A percentile compares a stretch with the other conserved stretches of the same genome.
Conservation (phyloP, 2,888 invertebrate genomes). For the Lasioglossum villosulum region DNA sequence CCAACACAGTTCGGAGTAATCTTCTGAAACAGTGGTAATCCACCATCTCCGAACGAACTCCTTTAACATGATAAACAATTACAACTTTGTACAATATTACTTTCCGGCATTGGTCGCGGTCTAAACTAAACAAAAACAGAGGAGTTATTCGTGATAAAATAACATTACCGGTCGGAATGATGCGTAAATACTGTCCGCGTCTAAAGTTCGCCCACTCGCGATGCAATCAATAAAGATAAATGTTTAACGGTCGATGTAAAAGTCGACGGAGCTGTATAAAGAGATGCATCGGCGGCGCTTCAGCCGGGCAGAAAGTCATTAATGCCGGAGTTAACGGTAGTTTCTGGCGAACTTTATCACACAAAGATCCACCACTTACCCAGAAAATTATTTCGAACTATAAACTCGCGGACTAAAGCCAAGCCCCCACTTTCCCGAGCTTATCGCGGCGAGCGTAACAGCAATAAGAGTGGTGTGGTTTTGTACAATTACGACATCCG, state of each 20-base stretch:
- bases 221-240: conserved; percentile 37
- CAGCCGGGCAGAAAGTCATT: conserved; percentile 30
- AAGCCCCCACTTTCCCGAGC: conserved; percentile 50
- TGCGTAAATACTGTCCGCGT: neutral
- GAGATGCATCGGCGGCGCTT: conserved; percentile 16
- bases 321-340: conserved; percentile 42
- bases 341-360: conserved; percentile 30
- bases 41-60: neutral
- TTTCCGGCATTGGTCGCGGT: neutral
- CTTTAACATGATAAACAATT: neutral
- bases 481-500: conserved; percentile 39
- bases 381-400: conserved; percentile 64
- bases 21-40: conserved; percentile 31
- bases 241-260: conserved; percentile 37
- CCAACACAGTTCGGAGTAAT: conserved; percentile 53
- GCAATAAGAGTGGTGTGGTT: conserved; percentile 32
- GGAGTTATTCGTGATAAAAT: neutral
- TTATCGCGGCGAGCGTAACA: conserved; percentile 48
- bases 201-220: neutral
- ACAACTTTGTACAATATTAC: neutral
- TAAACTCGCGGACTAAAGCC: conserved; percentile 33
- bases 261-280: neutral
- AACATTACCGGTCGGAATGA: neutral
- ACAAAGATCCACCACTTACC: conserved; percentile 34
- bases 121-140: neutral